Conservation (phyloP, 1,140 invertebrate genomes). For the Diabrotica undecimpunctata region DNA sequence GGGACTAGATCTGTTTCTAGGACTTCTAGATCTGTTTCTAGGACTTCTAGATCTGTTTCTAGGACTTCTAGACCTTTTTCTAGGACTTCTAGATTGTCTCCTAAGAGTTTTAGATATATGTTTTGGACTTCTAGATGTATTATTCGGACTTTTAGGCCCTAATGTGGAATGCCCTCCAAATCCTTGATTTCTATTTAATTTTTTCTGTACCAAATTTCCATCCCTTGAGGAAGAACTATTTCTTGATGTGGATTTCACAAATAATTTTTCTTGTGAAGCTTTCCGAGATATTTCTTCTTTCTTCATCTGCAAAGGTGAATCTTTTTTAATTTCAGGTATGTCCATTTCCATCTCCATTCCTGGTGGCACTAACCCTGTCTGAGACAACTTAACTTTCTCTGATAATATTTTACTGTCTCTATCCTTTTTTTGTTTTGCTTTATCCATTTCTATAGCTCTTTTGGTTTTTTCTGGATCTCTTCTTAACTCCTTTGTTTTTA, state of each 20-base stretch:
- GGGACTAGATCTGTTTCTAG: constrained; percentile 15
- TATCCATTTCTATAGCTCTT: constrained; percentile 43
- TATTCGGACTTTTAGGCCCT: neutral
- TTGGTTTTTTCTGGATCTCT: constrained; percentile 44
- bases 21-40: constrained; percentile 12
- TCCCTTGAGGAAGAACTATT: neutral
- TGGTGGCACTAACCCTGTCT: constrained; percentile 46
- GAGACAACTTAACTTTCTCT: constrained; percentile 34
- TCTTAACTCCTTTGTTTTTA: neutral
- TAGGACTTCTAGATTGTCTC: neutral
- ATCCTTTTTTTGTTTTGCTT: constrained; percentile 42
- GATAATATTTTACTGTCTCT: constrained; percentile 39
- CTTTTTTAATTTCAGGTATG: neutral
- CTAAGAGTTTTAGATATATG: neutral
- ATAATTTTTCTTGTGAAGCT: too few relatives aligned
- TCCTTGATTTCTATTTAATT: too few relatives aligned
- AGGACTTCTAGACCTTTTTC: neutral
- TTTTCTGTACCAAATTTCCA: neutral
- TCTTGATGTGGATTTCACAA: too few relatives aligned
- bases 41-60: constrained; percentile 6
- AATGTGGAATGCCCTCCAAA: neutral
- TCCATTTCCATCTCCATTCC: constrained; percentile 46
- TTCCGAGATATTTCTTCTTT: constrained; percentile 6
- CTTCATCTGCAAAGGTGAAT: neutral
- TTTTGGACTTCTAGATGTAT: neutral